A percentile compares a stretch with the other conserved stretches of the same genome.
phyloP scores from a whole-genome alignment of 2,113 vertebrate genomes.

The Austrofundulus limnaeus region DNA sequence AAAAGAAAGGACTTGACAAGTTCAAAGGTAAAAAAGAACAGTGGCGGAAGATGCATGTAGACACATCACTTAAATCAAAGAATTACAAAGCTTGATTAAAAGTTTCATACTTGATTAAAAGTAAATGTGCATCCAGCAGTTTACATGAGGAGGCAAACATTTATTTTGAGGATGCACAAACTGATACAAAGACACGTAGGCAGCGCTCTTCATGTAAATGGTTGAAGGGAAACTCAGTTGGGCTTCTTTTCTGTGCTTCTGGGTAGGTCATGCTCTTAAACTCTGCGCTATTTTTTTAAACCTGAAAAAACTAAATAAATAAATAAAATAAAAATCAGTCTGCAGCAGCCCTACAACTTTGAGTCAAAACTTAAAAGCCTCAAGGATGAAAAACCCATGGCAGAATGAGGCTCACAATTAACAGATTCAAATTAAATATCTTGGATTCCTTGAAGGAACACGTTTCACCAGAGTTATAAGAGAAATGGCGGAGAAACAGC shows the following conservation, averaged over 20 bases:
- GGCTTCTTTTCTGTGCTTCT: neutral
- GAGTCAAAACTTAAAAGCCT: neutral
- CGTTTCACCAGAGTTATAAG: too few relatives aligned
- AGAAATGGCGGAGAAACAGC: too few relatives aligned
- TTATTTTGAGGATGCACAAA: neutral
- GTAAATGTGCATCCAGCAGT: neutral
- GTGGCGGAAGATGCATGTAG: constrained; percentile 20
- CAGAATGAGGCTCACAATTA: neutral
- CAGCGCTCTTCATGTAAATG: neutral
- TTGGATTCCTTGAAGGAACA: too few relatives aligned
- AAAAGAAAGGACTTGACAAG: constrained; percentile 70
- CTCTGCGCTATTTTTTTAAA: neutral
- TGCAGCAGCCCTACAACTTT: neutral
- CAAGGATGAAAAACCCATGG: neutral
- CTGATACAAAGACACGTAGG: neutral
- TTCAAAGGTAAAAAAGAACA: constrained; percentile 68
- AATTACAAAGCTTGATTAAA: neutral
- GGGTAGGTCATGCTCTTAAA: neutral
- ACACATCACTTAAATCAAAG: constrained; percentile 23
- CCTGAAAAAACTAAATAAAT: neutral
- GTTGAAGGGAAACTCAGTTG: neutral
- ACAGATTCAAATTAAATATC: neutral
- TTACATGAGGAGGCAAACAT: neutral
- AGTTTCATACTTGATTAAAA: constrained; percentile 8
- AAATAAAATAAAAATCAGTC: neutral